Evolutionary conservation across 1,140 invertebrate genomes (phyloP), one percentile per base, ranked within the genome.

Genomic region (Adelges cooleyi): DNA sequence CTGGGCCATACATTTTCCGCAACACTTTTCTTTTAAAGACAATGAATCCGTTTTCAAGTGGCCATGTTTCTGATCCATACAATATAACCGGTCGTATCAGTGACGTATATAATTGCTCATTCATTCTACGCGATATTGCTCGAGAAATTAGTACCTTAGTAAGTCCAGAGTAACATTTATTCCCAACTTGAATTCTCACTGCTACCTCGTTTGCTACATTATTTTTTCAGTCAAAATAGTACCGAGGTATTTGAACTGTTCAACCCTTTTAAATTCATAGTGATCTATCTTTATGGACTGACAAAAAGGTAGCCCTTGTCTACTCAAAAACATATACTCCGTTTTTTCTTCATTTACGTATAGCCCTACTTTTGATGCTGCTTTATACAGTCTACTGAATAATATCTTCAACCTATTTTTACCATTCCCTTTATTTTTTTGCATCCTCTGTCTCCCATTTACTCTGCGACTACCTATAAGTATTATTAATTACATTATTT

Each of bases 301-400:
- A 44, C 5, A 44, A 8, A 44, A 44, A 5, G n/a, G 40, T 44
- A 44, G 40, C n/a, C 40, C 40, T 17, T n/a, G 40, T 44, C 40
- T 5, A 44, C 15, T 44, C 40, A 44, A 44, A 44, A 44, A 8
- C 40, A 44, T 44, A 44, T 44, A 44, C 40, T 44, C 40, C 5
- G 40, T 44, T 44, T 44, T 44, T 44, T 17, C 15, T 44, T 44
- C 46, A 10, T 49, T 22, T 49, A 49, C 46, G 13, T 13, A 49
- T 49, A 49, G 20, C 23, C 46, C 46, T 22, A 49, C 46, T 49
- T 49, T 49, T 49, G 46, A 49, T 49, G 46, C 46, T 49, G 3
- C 20, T 49, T 49, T 49, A 49, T 49, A 49, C 46, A 49, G 46
- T 23, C 46, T 44, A 8, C 5, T 44, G 40, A 44, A 44, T 44